phyloP scores from a whole-genome alignment of 2,797 vertebrate genomes.

The Astyanax mexicanus region DNA sequence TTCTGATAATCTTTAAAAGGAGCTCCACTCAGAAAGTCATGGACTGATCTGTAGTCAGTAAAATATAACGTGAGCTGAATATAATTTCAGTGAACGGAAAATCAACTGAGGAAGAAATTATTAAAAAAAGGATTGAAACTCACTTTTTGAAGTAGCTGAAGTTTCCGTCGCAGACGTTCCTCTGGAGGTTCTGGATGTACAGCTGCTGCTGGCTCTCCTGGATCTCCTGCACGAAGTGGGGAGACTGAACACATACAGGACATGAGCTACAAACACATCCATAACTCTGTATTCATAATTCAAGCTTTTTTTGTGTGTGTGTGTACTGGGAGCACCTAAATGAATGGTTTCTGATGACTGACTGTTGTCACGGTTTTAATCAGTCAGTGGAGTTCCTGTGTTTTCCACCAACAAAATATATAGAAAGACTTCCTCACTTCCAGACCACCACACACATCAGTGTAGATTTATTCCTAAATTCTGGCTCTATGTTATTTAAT shows the following conservation, averaged over 20 bases:
- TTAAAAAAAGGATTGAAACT: conserved; percentile 54
- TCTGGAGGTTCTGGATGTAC: conserved; percentile 70
- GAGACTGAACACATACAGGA: conserved; percentile 71
- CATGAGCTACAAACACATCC: no score
- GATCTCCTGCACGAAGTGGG: conserved; percentile 66
- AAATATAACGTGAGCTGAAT: neutral
- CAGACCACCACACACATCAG: no score
- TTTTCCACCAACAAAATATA: no score
- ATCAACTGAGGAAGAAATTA: neutral
- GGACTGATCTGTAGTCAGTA: conserved; percentile 66
- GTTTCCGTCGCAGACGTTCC: conserved; percentile 71
- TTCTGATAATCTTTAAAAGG: conserved; percentile 79
- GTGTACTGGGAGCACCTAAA: no score
- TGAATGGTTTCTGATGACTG: no score
- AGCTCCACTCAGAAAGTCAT: conserved; percentile 69
- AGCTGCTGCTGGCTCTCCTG: conserved; percentile 59
- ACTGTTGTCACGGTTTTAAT: no score
- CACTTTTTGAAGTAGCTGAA: conserved; percentile 79
- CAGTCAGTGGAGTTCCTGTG: no score
- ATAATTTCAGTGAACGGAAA: neutral
- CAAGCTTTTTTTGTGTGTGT: no score
- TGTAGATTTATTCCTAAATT: no score
- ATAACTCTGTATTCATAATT: no score
- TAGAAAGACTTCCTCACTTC: no score
- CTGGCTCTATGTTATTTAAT: no score